Conservation (phyloP, 2,888 invertebrate genomes). For the Clunio marinus region DNA sequence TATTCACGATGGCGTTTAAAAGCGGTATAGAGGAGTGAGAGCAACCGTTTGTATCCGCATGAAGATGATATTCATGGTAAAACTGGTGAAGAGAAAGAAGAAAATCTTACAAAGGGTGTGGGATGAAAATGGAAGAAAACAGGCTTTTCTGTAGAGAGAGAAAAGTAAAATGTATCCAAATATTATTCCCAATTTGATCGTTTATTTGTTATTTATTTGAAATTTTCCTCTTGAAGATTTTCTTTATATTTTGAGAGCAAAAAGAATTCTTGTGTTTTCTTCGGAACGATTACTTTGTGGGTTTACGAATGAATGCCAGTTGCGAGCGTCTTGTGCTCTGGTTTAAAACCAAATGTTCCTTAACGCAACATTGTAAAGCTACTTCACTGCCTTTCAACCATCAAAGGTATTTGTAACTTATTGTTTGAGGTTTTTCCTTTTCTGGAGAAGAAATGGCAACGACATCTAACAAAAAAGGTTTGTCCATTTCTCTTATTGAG, state of each 20-base stretch:
- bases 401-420: no score
- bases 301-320: background rate
- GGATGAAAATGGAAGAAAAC: background rate
- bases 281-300: background rate
- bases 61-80: background rate
- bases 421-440: background rate
- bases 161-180: conserved; percentile 15
- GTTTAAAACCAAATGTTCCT: no score
- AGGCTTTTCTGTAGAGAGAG: background rate
- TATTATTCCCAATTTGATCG: conserved; percentile 39
- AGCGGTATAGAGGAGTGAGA: no score
- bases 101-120: background rate
- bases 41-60: no score
- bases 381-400: no score
- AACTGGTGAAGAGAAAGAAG: no score
- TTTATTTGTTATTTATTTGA: conserved; percentile 39
- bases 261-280: background rate
- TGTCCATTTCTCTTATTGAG: background rate
- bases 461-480: background rate
- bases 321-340: no score
- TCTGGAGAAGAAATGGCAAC: background rate
- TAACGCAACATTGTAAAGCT: no score
- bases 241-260: background rate
- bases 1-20: background rate
- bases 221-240: conserved; percentile 4